Conservation (phyloP, 2,888 invertebrate species). For the Drosophila falleni region DNA sequence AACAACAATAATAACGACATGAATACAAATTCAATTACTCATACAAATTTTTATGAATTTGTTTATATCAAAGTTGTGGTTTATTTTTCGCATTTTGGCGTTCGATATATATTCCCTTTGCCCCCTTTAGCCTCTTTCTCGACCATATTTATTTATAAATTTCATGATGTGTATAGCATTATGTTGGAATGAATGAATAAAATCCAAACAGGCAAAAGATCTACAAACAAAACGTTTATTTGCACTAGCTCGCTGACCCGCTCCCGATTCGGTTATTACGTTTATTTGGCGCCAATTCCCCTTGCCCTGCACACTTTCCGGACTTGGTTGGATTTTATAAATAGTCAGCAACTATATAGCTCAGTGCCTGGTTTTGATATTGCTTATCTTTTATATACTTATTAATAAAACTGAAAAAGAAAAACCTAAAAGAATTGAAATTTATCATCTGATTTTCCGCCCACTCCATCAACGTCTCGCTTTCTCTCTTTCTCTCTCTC, state of each 20-base stretch:
- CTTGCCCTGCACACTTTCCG: background rate
- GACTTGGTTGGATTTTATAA: constrained; percentile 23
- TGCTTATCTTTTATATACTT: constrained; percentile 25
- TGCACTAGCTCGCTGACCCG: constrained; percentile 38
- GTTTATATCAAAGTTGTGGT: constrained; percentile 65
- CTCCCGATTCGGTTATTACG: constrained; percentile 27
- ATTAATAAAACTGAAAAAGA: constrained; percentile 8
- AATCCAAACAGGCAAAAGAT: constrained; percentile 34
- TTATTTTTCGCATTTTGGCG: constrained; percentile 23
- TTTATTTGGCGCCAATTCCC: constrained; percentile 14
- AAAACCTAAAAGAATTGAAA: constrained; percentile 13
- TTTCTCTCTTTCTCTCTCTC: background rate
- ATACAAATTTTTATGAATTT: constrained; percentile 76
- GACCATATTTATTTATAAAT: constrained; percentile 63
- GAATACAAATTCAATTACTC: constrained; percentile 68
- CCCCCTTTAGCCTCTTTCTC: constrained; percentile 5
- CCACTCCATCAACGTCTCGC: constrained; percentile 56
- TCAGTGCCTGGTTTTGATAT: constrained; percentile 21
- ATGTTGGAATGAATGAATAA: constrained; percentile 63
- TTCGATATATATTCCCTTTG: constrained; percentile 23
- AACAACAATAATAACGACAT: constrained; percentile 26
- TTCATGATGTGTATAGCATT: constrained; percentile 25
- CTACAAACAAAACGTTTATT: constrained; percentile 19
- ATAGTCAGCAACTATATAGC: constrained; percentile 36
- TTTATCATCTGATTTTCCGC: constrained; percentile 28